Base-by-base conservation (phyloP, 2,797 vertebrate genomes). In the Channallabes apus region DNA sequence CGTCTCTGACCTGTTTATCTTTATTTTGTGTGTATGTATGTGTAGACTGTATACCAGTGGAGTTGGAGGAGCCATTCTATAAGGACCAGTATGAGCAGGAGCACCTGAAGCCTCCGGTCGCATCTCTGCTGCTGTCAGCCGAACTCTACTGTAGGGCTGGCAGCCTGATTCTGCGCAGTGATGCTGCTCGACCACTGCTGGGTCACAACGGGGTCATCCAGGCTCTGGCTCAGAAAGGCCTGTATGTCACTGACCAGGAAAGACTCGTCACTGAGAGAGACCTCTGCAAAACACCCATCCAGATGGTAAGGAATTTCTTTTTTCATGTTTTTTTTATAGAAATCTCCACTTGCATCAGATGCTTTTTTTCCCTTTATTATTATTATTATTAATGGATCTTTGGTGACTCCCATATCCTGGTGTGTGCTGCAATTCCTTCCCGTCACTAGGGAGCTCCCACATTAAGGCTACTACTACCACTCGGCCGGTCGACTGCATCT, bases 201-300 rank as follows among this genome's bases (percentile, higher is more conserved):
- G 98, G 98, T 84, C 98, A 99, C 87, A 98, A 99, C 78, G 98
- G 97, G 9, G 97, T 99, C 91, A 98, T 99, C 93, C 98, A 99
- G 94, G 98, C 98, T 0, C 93, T 99, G 90, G 98, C 98, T 20
- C 97, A 99, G 93, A 98, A 97, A 90, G 98, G 98, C 83, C 96
- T 99, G 77, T 99, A 99, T 80, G 97, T 99, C 90, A 99, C 98
- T 1, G 97, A 99, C 92, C 97, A 97, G 91, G 98, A 99, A 89
- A 95, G 96, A 85, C 92, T 99, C 87, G 98, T 99, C 88, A 98
- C 97, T 0, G 98, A 99, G 91, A 93, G 98, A 90, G 97, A 99
- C 90, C 88, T 90, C 58, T 87, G 86, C 82, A 88, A 89, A 82
- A 88, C 85, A 46, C 89, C 88, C 18, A 90, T 90, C 78, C 87